These are phyloP conservation scores for Argyra leucocephala DNA, from an alignment of 2,888 invertebrate genomes.

Conservation along the genomic window DNA sequence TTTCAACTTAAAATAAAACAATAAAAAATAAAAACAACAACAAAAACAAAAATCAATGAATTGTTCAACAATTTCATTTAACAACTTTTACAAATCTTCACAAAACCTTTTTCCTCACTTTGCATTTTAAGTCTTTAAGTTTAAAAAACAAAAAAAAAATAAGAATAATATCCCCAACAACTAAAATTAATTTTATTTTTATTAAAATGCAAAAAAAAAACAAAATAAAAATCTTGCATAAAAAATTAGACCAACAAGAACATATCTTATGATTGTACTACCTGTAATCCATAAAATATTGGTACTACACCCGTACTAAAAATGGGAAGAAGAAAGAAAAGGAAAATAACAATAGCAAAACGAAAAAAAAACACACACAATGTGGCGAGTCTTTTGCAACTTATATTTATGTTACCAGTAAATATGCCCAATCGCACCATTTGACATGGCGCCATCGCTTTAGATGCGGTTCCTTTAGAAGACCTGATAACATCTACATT, in stretches of 20 bases:
- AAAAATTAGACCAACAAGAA: not conserved
- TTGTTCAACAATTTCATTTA: too few species aligned
- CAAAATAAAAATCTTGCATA: not conserved
- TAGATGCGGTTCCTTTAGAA: constrained; percentile 43
- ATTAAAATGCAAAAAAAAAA: too few species aligned
- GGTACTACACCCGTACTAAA: not conserved
- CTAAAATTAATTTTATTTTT: too few species aligned
- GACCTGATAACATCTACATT: constrained; percentile 34
- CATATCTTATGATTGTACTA: too few species aligned
- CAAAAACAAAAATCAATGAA: too few species aligned
- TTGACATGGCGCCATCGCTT: constrained; percentile 44
- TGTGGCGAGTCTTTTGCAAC: constrained; percentile 3
- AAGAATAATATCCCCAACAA: too few species aligned
- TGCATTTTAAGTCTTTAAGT: too few species aligned
- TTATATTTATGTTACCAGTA: constrained; percentile 10
- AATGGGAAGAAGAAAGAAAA: not conserved
- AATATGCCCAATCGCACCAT: constrained; percentile 38
- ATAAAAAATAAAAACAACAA: too few species aligned
- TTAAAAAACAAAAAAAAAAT: too few species aligned
- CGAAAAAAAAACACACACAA: not conserved
- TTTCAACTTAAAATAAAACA: too few species aligned
- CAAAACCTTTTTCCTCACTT: too few species aligned
- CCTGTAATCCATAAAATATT: not conserved
- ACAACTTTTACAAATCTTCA: too few species aligned
- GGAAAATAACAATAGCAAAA: not conserved